Base-by-base conservation (phyloP, 2,888 invertebrate genomes). In the Augochlorella aurata region DNA sequence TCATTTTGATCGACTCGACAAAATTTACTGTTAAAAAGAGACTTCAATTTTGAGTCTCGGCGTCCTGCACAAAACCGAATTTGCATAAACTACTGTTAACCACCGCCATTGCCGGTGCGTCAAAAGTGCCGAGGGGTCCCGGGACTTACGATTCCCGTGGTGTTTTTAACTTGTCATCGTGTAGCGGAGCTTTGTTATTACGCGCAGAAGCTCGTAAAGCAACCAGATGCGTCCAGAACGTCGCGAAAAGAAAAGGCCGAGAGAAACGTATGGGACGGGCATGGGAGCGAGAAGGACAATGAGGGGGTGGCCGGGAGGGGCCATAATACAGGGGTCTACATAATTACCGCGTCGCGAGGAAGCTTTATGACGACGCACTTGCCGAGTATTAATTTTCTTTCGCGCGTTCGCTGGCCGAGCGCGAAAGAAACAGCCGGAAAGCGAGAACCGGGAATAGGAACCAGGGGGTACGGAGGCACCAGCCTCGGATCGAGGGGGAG, bases 381-480 rank as follows among this genome's bases (percentile, higher is more conserved):
- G 85, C 71, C 84, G 90, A 90, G 92, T 91, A 92, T 92, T 92
- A 92, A 92, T 93, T 92, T 92, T 89, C 90, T 92, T n/a, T n/a
- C n/a, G n/a, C n/a, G n/a, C n/a, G n/a, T 89, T 90, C 87, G 89
- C 90, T 80, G 83, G 49, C 61, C 24, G 44, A 45, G 21, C 38
- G 75, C 77, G 74, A 82, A 47, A 73, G 66, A 77, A 76, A 72
- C 65, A 74, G 78, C 76, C 29, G 72, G 78, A 54, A 74, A 58
- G 67, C 58, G 68, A 58, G 73, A 49, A 69, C 50, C 16, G 38
- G 54, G 76, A 3, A 29, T 50, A 18, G 7, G 21, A 14, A 58
- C 29, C 18, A 29, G 24, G 12, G 61, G 52, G 29, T 45, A 12
- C 16, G 49, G 49, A 50, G 44, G 47, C 54, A 38, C 52, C 58